phyloP scores from a whole-genome alignment of 2,888 invertebrate species.

The Diarsia dahlii region DNA sequence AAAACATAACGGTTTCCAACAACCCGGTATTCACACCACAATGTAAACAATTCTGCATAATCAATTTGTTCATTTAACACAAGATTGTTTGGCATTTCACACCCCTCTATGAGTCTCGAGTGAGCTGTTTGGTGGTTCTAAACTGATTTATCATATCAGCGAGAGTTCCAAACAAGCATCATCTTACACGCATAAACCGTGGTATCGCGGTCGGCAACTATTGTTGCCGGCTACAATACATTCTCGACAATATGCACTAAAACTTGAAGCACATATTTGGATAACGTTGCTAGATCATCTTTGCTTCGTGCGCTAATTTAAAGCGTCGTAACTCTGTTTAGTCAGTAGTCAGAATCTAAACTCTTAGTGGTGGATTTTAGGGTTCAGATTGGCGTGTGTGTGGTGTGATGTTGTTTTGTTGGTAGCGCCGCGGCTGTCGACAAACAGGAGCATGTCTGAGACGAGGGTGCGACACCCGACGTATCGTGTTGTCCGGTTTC shows the following conservation, averaged over 20 bases:
- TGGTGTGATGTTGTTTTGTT: conserved; percentile 59
- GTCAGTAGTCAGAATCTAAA: conserved; percentile 59
- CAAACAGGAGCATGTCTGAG: conserved; percentile 82
- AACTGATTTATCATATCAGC: conserved; percentile 90
- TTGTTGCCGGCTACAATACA: conserved; percentile 79
- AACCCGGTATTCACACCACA: conserved; percentile 24
- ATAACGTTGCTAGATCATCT: conserved; percentile 80
- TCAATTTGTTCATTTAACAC: conserved; percentile 87
- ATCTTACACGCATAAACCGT: conserved; percentile 90
- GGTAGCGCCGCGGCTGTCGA: conserved; percentile 65
- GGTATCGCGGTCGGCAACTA: conserved; percentile 81
- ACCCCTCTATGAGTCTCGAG: conserved; percentile 83
- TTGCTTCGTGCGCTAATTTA: conserved; percentile 65
- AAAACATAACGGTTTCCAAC: conserved; percentile 21
- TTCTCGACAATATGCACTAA: conserved; percentile 85
- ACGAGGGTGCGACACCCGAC: conserved; percentile 85
- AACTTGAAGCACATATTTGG: conserved; percentile 86
- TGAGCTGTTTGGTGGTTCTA: conserved; percentile 86
- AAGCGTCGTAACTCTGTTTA: conserved; percentile 69
- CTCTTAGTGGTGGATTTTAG: conserved; percentile 68
- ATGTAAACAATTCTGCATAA: conserved; percentile 74
- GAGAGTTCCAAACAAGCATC: conserved; percentile 88
- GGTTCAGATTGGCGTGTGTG: conserved; percentile 62
- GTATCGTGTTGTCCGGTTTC: conserved; percentile 90
- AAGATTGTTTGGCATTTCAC: conserved; percentile 83